Conservation (phyloP, 2,113 vertebrate genomes). For the Brachypodius melanocephalos region DNA sequence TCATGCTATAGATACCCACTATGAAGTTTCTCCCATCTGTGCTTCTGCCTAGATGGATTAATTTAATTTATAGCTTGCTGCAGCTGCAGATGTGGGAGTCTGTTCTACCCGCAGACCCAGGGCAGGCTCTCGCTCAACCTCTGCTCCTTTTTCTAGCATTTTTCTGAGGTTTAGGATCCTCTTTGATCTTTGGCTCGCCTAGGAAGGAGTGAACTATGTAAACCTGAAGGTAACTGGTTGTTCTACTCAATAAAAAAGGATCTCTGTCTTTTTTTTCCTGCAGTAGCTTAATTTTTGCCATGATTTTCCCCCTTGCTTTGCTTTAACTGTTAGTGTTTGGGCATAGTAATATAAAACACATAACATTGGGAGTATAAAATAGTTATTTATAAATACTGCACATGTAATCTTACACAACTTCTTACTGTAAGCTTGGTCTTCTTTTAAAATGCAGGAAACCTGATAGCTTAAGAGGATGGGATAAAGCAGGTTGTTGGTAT, state of each 20-base stretch:
- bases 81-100: neutral
- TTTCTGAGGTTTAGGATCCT: neutral
- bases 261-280: neutral
- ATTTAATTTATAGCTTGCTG: conserved; percentile 30
- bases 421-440: neutral
- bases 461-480: neutral
- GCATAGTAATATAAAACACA: neutral
- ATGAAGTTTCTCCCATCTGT: conserved; percentile 21
- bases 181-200: neutral
- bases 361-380: neutral
- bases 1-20: neutral
- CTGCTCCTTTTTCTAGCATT: neutral
- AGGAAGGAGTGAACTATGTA: neutral
- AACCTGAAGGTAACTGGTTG: neutral
- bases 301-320: neutral
- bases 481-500: neutral
- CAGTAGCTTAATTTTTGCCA: neutral
- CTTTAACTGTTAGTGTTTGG: neutral
- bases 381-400: neutral
- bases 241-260: neutral
- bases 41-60: neutral
- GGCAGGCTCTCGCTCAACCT: neutral
- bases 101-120: neutral
- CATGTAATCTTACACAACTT: accelerated
- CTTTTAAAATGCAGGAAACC: neutral